Evolutionary conservation across 2,888 invertebrate species (phyloP).

Genomic region (Serripes groenlandicus): DNA sequence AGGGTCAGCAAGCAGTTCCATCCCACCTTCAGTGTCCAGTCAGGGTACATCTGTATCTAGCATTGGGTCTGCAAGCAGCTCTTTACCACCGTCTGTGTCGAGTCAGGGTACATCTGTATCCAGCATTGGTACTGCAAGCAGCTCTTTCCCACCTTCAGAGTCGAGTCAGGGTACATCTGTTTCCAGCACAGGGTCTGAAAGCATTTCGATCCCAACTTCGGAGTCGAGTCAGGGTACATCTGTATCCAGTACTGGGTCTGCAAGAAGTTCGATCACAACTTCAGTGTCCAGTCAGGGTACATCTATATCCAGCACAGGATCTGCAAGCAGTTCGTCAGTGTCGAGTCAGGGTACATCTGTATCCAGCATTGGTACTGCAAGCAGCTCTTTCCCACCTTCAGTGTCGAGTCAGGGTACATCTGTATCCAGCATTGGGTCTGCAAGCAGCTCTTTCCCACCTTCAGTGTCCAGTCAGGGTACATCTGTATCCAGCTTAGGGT

Average conservation of each 20-base stretch:
- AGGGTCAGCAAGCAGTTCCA: neutral
- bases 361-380: neutral
- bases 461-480: no score
- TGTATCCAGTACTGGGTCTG: neutral
- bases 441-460: neutral
- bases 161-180: neutral
- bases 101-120: neutral
- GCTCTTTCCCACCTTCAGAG: no score
- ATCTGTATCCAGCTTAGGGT: no score
- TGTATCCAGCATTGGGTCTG: neutral
- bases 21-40: neutral
- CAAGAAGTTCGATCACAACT: neutral
- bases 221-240: neutral
- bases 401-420: neutral
- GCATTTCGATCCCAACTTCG: neutral
- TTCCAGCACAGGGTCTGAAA: neutral
- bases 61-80: no score
- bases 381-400: neutral
- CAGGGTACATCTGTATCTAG: neutral
- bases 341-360: neutral
- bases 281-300: no score
- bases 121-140: neutral
- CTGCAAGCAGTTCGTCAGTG: neutral
- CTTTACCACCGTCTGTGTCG: neutral
- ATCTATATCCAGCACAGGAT: no score